A percentile compares a stretch with the other conserved stretches of the same genome.
These are phyloP conservation scores for Alca torda DNA, from an alignment of 2,797 vertebrate species.

Conservation along the genomic window DNA sequence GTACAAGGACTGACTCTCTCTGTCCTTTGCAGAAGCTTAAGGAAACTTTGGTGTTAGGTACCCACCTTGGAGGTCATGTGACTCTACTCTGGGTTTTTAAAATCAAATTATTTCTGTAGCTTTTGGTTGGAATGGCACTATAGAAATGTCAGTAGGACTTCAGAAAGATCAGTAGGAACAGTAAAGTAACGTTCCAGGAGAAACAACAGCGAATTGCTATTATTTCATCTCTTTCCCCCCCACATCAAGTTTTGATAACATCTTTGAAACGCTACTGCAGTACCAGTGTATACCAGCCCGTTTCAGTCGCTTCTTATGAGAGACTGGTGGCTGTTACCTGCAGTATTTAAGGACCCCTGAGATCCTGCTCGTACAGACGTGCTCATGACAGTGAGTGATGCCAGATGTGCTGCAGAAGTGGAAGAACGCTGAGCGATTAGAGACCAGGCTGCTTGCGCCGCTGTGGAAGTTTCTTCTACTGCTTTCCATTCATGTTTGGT, in stretches of 20 bases:
- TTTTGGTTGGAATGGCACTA: not conserved
- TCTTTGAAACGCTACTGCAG: not conserved
- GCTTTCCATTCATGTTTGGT: not conserved
- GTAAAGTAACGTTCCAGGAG: not conserved
- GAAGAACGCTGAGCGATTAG: not conserved
- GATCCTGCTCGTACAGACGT: not conserved
- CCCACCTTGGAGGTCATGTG: not conserved
- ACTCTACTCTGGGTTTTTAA: not conserved
- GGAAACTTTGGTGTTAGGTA: not conserved
- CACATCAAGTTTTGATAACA: fast-evolving
- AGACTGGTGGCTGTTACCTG: not conserved
- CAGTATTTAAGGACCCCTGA: not conserved
- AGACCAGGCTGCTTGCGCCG: not conserved
- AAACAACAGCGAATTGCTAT: fast-evolving
- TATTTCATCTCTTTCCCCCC: not conserved
- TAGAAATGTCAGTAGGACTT: not conserved
- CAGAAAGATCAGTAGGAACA: not conserved
- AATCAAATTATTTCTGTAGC: not conserved
- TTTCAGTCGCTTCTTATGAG: not conserved
- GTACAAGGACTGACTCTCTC: not conserved
- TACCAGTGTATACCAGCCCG: not conserved
- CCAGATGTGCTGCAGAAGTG: not conserved
- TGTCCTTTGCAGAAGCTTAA: not conserved
- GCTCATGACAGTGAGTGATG: not conserved
- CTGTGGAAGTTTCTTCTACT: not conserved